A percentile compares a stretch with the other conserved stretches of the same genome.
phyloP scores from a whole-genome alignment of 2,113 vertebrate species.

The Calyptomena viridis region DNA sequence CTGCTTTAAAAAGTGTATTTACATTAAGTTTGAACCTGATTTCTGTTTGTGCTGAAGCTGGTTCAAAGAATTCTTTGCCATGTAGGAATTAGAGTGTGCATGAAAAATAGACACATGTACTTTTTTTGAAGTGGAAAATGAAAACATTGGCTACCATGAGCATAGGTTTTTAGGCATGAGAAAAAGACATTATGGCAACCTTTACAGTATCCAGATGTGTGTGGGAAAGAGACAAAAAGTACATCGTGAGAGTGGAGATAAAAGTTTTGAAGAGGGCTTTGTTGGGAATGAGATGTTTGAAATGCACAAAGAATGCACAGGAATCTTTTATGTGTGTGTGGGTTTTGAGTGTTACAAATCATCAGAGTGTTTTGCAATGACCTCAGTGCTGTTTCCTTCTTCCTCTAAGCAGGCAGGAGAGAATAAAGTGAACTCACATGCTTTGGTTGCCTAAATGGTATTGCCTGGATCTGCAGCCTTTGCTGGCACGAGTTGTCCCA shows the following conservation, averaged over 20 bases:
- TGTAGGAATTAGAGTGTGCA: background rate
- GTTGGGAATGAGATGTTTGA: background rate
- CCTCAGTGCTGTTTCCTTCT: constrained; percentile 11
- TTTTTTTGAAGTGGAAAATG: background rate
- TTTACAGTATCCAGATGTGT: background rate
- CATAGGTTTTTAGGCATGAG: background rate
- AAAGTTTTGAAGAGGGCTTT: background rate
- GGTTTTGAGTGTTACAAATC: background rate
- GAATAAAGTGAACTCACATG: background rate
- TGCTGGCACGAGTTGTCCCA: background rate
- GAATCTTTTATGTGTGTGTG: background rate
- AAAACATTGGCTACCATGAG: background rate
- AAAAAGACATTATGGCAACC: background rate
- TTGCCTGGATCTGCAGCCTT: background rate
- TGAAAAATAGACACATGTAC: background rate
- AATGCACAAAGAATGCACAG: background rate
- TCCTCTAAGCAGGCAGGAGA: background rate
- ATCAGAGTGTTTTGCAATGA: background rate
- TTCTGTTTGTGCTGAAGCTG: background rate
- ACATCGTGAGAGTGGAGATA: background rate
- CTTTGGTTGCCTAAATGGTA: background rate
- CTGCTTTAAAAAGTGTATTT: background rate
- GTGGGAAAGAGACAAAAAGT: background rate
- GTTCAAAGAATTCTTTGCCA: background rate
- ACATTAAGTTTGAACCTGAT: background rate